A percentile compares a stretch with the other conserved stretches of the same genome.
phyloP scores from a whole-genome alignment of 2,113 vertebrate species.

The Microtus oregoni region DNA sequence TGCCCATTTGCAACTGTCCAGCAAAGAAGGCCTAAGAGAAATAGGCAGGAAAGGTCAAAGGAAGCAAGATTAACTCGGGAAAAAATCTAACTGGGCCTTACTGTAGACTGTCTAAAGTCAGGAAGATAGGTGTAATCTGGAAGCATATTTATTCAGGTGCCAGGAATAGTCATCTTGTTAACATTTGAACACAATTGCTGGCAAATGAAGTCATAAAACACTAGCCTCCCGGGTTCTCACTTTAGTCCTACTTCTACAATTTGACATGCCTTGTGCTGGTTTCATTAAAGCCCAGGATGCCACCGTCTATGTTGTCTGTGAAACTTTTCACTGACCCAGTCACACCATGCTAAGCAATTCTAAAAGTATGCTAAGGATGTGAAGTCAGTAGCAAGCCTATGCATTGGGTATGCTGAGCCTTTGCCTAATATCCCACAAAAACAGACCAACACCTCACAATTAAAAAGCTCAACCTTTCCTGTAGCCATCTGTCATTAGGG shows the following conservation, averaged over 20 bases:
- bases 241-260: conserved; percentile 22
- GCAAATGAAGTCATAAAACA: conserved; percentile 57
- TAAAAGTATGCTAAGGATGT: conserved; percentile 22
- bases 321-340: not conserved
- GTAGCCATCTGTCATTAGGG: not conserved
- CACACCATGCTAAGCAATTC: conserved; percentile 12
- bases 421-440: conserved; percentile 56
- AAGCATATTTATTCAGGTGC: conserved; percentile 45
- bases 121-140: conserved; percentile 14
- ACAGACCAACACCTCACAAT: conserved; percentile 41
- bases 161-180: conserved; percentile 63
- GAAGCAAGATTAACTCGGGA: conserved; percentile 48
- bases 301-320: not conserved
- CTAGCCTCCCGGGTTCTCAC: not conserved
- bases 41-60: conserved; percentile 33
- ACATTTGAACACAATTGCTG: conserved; percentile 11
- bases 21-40: conserved; percentile 14
- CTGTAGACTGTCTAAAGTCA: conserved; percentile 16
- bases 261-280: conserved; percentile 38
- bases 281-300: conserved; percentile 32
- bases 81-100: conserved; percentile 40
- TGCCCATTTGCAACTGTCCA: not conserved
- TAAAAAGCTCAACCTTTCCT: conserved; percentile 31
- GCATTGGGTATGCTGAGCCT: conserved; percentile 34
- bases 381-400: conserved; percentile 23